Evolutionary conservation across 2,113 vertebrate genomes (phyloP), one percentile per base, ranked within the genome.

Genomic region (Mustela lutreola): DNA sequence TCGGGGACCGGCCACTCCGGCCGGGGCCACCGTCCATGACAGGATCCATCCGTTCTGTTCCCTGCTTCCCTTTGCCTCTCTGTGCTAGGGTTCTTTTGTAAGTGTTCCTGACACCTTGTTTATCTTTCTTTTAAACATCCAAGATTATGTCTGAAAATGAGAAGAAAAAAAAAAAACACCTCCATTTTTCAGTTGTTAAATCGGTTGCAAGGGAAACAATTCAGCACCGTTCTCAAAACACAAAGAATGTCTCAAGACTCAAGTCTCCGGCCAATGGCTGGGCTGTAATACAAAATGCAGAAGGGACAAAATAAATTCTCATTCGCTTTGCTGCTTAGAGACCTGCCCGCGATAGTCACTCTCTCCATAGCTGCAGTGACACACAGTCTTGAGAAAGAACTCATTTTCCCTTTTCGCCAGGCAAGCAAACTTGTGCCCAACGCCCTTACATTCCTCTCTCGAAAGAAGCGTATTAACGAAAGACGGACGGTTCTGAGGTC

Each of bases 51-150:
- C 21, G 4, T 45, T 71, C 75, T 70, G 22, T 4, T 50, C 65
- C 28, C 70, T 16, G 82, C 91, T 88, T 14, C 39, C 31, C 92
- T 67, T 65, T 14, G 95, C 92, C 83, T 63, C 50, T 94, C 63
- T 42, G 31, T 48, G 31, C 33, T 12, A 80, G 45, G 36, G 84
- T 84, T 90, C 88, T 90, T 96, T 92, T 90, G 18, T 89, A 96
- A 97, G 93, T 79, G 93, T 79, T 88, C 81, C 84, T 94, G 96
- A 97, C 95, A 86, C 91, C 94, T 73, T 96, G 92, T 97, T 96
- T 98, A 93, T 91, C 94, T 85, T 84, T 88, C 97, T 96, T 88
- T 79, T 88, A 96, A 97, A 94, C 91, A 90, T 65, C 94, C 95
- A 93, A 97, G 81, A 95, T 97, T 96, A 58, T 75, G 76, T 89